Conservation (phyloP, 2,113 vertebrate species). For the Aphyosemion australe region DNA sequence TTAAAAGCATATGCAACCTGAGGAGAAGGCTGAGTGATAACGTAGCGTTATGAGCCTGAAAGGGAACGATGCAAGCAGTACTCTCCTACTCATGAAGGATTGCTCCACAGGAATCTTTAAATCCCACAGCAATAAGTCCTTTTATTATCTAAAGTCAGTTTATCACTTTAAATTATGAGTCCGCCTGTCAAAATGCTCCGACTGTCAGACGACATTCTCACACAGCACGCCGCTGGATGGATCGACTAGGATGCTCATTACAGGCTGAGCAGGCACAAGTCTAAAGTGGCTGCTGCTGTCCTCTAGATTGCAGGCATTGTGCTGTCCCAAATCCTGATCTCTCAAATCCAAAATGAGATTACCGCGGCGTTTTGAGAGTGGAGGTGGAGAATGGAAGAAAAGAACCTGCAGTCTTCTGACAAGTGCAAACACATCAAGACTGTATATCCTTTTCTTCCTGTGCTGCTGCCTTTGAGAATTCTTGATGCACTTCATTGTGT, state of each 20-base stretch:
- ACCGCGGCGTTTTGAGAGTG: constrained; percentile 65
- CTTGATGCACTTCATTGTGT: constrained; percentile 29
- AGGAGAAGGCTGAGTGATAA: constrained; percentile 6
- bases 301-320: constrained; percentile 80
- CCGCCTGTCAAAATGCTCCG: constrained; percentile 17
- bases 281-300: constrained; percentile 55
- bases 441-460: constrained; percentile 13
- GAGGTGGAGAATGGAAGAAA: constrained; percentile 12
- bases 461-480: constrained; percentile 11
- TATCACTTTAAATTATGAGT: constrained; percentile 42
- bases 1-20: constrained; percentile 21
- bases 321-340: constrained; percentile 82
- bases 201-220: constrained; percentile 3
- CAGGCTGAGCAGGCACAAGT: constrained; percentile 16
- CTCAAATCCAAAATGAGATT: constrained; percentile 82
- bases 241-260: constrained; percentile 21
- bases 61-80: neutral
- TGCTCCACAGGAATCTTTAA: neutral
- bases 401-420: constrained; percentile 13
- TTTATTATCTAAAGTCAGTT: constrained; percentile 22
- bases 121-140: constrained; percentile 7
- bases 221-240: neutral
- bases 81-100: neutral
- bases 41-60: neutral
- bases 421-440: constrained; percentile 36